Evolutionary conservation across 2,797 vertebrate species (phyloP), one percentile per base, ranked within the genome.

Genomic region (Poliocrania exsul): DNA sequence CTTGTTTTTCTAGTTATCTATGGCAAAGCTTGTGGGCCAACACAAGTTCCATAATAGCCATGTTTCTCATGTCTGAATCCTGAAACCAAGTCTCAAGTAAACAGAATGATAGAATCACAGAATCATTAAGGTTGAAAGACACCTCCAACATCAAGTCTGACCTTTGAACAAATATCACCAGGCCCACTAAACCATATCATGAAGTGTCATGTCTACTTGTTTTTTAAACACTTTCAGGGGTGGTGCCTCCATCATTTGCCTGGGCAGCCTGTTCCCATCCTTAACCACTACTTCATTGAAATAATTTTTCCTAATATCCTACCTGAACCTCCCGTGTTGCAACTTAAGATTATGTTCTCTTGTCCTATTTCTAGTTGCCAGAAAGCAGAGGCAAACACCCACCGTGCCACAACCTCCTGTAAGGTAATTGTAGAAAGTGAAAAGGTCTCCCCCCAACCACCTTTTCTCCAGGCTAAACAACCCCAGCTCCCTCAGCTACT

Each of bases 141-240:
- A 57, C 4, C 28, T 70, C 21, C n/a, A 46, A 40, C 11, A 31
- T 5, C 0, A 0, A 33, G 58, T 46, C 17, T 29, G 57, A 12
- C 12, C 6, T 83, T 70, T 51, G 42, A 33, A 17, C 0, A 1
- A 77, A 51, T 38, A 57, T 8, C 17, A 51, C 17, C 28, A 57
- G 2, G 6, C 1, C n/a, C 44, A 23, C 4, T 38, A 46, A 89
- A 71, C 21, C 11, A 24, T 24, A 44, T 26, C 19, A 77, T 18
- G 25, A 33, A 44, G 1, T 13, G 21, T 33, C 5, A 29, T 16
- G 6, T 46, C 44, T 51, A 16, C 29, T 38, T 77, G 6, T 19
- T 71, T 82, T 64, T 38, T 35, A 10, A 65, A 31, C 29, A 35
- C 14, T 77, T 58, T 25, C 3, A 25, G 20, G 4, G 8, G 3